A percentile compares a stretch with the other conserved stretches of the same genome.
Evolutionary conservation across 2,113 vertebrate species (phyloP).

Genomic region (Vidua chalybeata): DNA sequence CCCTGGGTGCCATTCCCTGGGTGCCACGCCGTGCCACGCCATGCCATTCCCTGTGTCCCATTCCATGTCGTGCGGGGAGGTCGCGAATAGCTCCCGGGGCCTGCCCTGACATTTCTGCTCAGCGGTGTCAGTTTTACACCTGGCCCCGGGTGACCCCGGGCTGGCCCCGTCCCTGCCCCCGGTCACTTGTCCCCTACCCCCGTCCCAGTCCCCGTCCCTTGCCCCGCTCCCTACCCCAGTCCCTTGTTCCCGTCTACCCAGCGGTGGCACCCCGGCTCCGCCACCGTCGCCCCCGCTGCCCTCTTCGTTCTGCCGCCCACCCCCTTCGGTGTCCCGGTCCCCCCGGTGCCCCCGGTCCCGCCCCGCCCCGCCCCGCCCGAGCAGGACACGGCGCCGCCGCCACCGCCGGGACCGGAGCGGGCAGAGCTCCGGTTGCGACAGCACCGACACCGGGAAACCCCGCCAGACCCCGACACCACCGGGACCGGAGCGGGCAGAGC

Average conservation of each 20-base stretch:
- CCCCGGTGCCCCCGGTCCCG: background rate
- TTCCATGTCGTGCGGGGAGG: background rate
- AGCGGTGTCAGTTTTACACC: background rate
- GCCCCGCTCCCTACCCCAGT: background rate
- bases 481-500: background rate
- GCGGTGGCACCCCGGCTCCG: background rate
- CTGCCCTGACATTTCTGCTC: conserved; percentile 17
- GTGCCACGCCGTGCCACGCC: background rate
- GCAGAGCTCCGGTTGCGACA: background rate
- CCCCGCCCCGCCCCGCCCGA: background rate
- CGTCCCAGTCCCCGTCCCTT: background rate
- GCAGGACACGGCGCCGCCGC: background rate
- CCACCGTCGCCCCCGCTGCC: background rate
- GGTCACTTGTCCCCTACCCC: background rate
- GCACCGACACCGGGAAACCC: background rate
- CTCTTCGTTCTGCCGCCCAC: background rate
- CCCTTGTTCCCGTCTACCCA: background rate
- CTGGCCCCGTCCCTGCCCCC: background rate
- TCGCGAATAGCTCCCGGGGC: background rate
- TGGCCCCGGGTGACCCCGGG: background rate
- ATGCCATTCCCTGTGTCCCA: background rate
- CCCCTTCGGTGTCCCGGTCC: background rate
- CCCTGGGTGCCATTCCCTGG: background rate
- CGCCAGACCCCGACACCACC: background rate
- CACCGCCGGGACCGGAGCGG: background rate